A percentile compares a stretch with the other conserved stretches of the same genome.
Evolutionary conservation across 2,797 vertebrate species (phyloP).

Genomic region (Galagoides demidoff): DNA sequence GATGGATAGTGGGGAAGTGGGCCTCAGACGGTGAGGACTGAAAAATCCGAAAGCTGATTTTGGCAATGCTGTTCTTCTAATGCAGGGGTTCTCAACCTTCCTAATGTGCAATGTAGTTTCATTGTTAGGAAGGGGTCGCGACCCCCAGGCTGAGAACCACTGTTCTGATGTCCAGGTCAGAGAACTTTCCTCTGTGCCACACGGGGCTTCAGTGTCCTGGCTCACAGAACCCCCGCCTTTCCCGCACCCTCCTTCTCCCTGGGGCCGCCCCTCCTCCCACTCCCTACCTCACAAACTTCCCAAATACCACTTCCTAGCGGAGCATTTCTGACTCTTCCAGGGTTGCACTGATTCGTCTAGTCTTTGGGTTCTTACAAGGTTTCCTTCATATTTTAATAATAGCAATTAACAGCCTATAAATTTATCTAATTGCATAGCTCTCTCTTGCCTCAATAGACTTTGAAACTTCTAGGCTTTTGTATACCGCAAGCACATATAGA

Average conservation of each 20-base stretch:
- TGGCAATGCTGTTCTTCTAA: not conserved
- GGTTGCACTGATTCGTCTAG: not conserved
- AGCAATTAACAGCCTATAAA: not conserved
- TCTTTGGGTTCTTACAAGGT: not conserved
- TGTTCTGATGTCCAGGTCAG: not conserved
- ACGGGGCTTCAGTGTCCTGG: no score
- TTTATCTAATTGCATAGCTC: not conserved
- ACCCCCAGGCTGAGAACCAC: no score
- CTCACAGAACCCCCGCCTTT: no score
- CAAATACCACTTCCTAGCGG: not conserved
- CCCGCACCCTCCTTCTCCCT: not conserved
- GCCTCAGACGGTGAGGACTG: not conserved
- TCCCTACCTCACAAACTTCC: not conserved
- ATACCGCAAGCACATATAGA: not conserved
- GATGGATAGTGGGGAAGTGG: not conserved
- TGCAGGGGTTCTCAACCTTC: no score
- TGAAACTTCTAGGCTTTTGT: not conserved
- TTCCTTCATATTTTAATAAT: constrained; percentile 16
- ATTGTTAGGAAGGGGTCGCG: no score
- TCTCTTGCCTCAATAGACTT: not conserved
- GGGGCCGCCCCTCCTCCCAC: not conserved
- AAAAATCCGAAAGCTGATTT: not conserved
- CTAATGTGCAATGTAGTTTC: no score
- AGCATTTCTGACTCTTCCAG: not conserved
- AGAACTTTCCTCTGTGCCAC: not conserved